phyloP scores from a whole-genome alignment of 2,113 vertebrate species.

The Brachypodius melanocephalos region DNA sequence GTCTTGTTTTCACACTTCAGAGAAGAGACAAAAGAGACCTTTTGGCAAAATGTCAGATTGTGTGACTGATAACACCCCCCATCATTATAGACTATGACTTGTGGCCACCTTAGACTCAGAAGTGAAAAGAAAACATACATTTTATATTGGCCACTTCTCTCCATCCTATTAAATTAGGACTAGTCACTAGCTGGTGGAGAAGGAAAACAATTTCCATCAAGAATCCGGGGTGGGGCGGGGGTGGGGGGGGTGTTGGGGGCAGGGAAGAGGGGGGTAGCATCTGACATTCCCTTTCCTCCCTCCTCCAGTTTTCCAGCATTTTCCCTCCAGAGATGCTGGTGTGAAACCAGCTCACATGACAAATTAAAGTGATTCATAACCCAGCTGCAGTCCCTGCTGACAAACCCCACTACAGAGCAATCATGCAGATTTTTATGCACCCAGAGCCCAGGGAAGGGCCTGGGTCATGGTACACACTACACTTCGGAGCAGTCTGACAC shows the following conservation, averaged over 20 bases:
- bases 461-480: neutral
- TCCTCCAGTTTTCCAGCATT: neutral
- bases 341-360: slow-evolving; percentile 37
- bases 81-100: slow-evolving; percentile 26
- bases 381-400: slow-evolving; percentile 29
- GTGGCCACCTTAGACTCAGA: neutral
- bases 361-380: slow-evolving; percentile 42
- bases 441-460: neutral
- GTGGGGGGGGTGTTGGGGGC: too few species aligned
- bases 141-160: neutral
- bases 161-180: slow-evolving; percentile 16
- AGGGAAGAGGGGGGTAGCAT: neutral
- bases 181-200: neutral
- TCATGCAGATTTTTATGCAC: neutral
- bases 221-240: neutral
- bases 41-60: slow-evolving; percentile 47
- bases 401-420: neutral
- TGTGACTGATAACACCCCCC: slow-evolving; percentile 4
- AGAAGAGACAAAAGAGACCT: slow-evolving; percentile 53
- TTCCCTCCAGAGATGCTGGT: slow-evolving; percentile 18
- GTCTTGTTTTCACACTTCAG: slow-evolving; percentile 27
- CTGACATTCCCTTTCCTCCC: neutral
- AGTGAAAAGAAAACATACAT: slow-evolving; percentile 20
- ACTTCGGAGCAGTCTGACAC: neutral
- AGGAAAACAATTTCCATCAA: neutral